These are phyloP conservation scores for Sesamia inferens DNA, from an alignment of 2,888 invertebrate genomes.

Conservation along the genomic window DNA sequence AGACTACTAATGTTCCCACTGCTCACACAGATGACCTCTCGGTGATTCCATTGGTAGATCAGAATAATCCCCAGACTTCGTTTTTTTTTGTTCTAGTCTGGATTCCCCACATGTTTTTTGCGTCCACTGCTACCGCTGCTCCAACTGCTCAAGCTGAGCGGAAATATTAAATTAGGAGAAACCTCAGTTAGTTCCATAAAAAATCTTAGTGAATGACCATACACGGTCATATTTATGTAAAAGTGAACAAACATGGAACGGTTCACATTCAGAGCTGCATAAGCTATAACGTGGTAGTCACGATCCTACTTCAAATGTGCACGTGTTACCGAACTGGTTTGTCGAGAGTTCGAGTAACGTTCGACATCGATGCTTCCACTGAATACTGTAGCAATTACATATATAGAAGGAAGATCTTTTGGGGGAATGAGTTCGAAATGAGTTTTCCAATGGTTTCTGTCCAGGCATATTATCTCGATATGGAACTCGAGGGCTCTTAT, in stretches of 20 bases:
- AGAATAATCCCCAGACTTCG: background rate
- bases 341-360: conserved; percentile 51
- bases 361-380: conserved; percentile 40
- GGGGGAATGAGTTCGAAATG: background rate
- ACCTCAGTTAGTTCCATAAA: background rate
- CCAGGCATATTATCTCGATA: background rate
- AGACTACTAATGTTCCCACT: background rate
- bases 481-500: background rate
- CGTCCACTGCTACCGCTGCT: background rate
- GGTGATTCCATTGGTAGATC: background rate
- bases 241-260: conserved; percentile 45
- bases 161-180: background rate
- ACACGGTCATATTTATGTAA: conserved; percentile 31
- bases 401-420: conserved; percentile 6
- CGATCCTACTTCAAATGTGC: conserved; percentile 73
- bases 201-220: conserved; percentile 6
- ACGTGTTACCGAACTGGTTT: conserved; percentile 79
- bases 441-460: conserved; percentile 8
- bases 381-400: conserved; percentile 30
- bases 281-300: conserved; percentile 78
- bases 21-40: background rate
- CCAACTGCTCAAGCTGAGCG: background rate
- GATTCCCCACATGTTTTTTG: background rate
- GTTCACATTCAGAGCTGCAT: conserved; percentile 49
- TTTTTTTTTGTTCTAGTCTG: background rate